phyloP scores from a whole-genome alignment of 2,888 invertebrate species.

The Apamea monoglypha region DNA sequence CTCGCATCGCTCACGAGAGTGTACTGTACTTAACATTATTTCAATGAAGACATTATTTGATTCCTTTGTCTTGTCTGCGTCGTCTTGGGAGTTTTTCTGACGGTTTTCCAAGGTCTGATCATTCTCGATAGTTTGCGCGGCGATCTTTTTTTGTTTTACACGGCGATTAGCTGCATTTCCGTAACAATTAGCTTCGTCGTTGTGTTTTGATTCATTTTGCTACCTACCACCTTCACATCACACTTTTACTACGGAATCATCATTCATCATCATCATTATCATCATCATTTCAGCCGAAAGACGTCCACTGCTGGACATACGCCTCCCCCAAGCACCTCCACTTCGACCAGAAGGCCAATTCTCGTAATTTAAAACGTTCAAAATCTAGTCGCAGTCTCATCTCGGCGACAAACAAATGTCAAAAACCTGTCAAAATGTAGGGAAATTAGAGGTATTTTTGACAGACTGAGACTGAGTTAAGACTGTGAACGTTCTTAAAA shows the following conservation, averaged over 20 bases:
- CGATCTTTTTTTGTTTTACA: neutral
- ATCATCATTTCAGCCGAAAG: too few relatives aligned
- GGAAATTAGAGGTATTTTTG: too few relatives aligned
- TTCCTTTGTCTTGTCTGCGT: constrained; percentile 40
- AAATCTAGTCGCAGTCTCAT: too few relatives aligned
- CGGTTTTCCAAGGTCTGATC: constrained; percentile 3
- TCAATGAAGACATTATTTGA: constrained; percentile 51
- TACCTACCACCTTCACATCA: neutral
- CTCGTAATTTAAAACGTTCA: too few relatives aligned
- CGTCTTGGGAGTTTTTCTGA: constrained; percentile 18
- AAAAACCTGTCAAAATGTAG: too few relatives aligned
- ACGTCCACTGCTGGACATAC: too few relatives aligned
- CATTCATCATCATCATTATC: too few relatives aligned
- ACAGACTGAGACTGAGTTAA: too few relatives aligned
- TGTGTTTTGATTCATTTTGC: neutral
- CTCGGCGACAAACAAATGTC: too few relatives aligned
- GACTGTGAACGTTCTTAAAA: too few relatives aligned
- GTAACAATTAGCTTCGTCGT: neutral
- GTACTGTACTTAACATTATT: constrained; percentile 47
- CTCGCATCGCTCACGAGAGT: constrained; percentile 51
- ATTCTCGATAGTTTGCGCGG: neutral
- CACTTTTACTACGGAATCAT: neutral
- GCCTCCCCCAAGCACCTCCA: too few relatives aligned
- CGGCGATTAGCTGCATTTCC: neutral
- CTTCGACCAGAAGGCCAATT: too few relatives aligned